Evolutionary conservation across 2,888 invertebrate genomes (phyloP), one percentile per base, ranked within the genome.

Genomic region (Rhingia rostrata): DNA sequence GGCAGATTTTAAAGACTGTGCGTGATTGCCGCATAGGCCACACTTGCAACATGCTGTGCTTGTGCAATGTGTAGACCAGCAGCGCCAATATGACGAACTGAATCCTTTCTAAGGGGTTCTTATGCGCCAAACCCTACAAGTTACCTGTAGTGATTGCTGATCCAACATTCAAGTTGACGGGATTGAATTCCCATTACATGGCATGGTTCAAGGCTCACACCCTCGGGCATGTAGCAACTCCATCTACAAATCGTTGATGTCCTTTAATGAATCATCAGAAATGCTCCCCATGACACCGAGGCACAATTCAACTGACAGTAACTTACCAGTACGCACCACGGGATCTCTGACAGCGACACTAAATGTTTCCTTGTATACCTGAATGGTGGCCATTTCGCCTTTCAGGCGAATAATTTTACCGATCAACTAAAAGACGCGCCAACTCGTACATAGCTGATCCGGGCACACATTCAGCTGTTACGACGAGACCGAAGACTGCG

Each of bases 361-460:
- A 63, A 99, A 99, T 88, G 96, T 97, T 92, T 97, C 97, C 91
- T 97, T 97, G 92, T 97, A 97, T 87, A 97, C 99, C 94, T 99
- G 99, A 92, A 99, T 99, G 88, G 99, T 99, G 84, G 99, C 99
- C 96, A 98, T 97, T 92, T 99, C 99, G 80, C 99, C 99, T 93
- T 99, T 99, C 86, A 99, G 94, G 92, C 99, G 96, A 93, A 99
- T 99, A 92, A 99, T 99, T 93, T 99, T 99, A 87, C 99, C 99
- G 12, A 99, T 99, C 89, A 99, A 93, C 92, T 99, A 98, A 88
- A 95, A 95, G 93, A 88, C 99, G 95, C 86, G 99, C 99, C 93
- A 99, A 92, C 93, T 99, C 99, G 95, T 99, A 99, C 99, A 99
- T 99, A 94, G 99, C 99, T 35, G 99, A 97, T 86, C 99, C 99